Percentiles rank a stretch among this genome's conserved stretches.
Evolutionary conservation across 2,797 vertebrate species (phyloP).

Genomic region (Jordanella pulchra): DNA sequence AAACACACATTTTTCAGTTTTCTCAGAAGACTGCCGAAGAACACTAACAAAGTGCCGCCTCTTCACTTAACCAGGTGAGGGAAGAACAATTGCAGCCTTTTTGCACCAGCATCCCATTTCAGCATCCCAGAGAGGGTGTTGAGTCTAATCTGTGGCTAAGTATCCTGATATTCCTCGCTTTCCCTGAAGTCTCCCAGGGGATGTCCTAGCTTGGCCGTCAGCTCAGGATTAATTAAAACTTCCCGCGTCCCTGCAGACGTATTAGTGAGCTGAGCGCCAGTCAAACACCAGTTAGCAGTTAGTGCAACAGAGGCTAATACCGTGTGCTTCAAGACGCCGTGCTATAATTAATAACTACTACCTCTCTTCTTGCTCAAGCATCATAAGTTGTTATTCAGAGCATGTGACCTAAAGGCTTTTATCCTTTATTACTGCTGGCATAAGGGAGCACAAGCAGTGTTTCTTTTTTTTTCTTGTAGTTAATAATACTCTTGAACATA

Average conservation of each 20-base stretch:
- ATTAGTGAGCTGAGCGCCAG: conserved; percentile 81
- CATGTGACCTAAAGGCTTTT: conserved; percentile 54
- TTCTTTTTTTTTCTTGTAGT: background rate
- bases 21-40: conserved; percentile 16
- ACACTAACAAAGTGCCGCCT: background rate
- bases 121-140: conserved; percentile 60
- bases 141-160: conserved; percentile 77
- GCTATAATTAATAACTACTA: conserved; percentile 73
- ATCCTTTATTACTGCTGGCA: conserved; percentile 19
- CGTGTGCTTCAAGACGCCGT: conserved; percentile 64
- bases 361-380: conserved; percentile 36
- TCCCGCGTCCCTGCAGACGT: conserved; percentile 74
- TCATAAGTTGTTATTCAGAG: conserved; percentile 52
- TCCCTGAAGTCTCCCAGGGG: conserved; percentile 67
- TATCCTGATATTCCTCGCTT: conserved; percentile 67
- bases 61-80: conserved; percentile 38
- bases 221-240: conserved; percentile 83
- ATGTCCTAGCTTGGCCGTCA: conserved; percentile 71
- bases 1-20: conserved; percentile 19
- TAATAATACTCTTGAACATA: conserved; percentile 19
- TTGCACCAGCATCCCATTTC: conserved; percentile 50
- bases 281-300: conserved; percentile 81
- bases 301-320: conserved; percentile 70
- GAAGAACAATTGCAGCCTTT: conserved; percentile 43
- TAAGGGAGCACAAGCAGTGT: background rate